These are phyloP conservation scores for Seladonia tumulorum DNA, from an alignment of 2,888 invertebrate genomes.

Conservation along the genomic window DNA sequence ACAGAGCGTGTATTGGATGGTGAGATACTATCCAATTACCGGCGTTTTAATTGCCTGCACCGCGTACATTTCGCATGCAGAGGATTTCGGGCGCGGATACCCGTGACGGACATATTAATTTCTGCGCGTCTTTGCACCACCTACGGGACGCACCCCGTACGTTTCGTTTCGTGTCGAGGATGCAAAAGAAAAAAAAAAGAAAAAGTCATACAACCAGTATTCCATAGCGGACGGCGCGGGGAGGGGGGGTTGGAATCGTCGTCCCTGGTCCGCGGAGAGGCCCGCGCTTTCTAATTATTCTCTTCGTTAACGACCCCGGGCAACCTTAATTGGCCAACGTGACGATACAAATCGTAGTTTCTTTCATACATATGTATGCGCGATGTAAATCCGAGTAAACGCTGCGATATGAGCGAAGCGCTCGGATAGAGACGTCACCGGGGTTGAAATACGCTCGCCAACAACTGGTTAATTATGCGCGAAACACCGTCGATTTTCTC, in stretches of 20 bases:
- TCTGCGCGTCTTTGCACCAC: conserved; percentile 42
- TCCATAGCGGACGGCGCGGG: conserved; percentile 16
- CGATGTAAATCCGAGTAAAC: conserved; percentile 60
- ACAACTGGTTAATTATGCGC: conserved; percentile 57
- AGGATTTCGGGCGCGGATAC: conserved; percentile 46
- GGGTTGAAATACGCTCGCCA: conserved; percentile 36
- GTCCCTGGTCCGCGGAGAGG: conserved; percentile 23
- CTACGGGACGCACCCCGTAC: conserved; percentile 25
- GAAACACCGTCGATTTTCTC: conserved; percentile 30
- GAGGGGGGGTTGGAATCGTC: no score
- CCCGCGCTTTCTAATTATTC: conserved; percentile 71
- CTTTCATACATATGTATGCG: conserved; percentile 60
- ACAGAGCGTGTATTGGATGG: conserved; percentile 28
- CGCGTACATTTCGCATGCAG: conserved; percentile 46
- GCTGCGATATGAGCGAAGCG: conserved; percentile 48
- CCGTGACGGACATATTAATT: conserved; percentile 60
- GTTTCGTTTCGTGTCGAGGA: conserved; percentile 24
- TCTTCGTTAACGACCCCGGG: conserved; percentile 73
- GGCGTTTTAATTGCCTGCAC: conserved; percentile 56
- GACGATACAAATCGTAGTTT: conserved; percentile 65
- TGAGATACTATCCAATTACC: conserved; percentile 56
- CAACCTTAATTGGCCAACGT: conserved; percentile 70
- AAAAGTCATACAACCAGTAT: background rate
- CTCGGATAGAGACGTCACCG: conserved; percentile 53
- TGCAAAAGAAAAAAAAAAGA: conserved; percentile 31